Conservation (phyloP, 2,113 vertebrate species). For the Pungitius pungitius region DNA sequence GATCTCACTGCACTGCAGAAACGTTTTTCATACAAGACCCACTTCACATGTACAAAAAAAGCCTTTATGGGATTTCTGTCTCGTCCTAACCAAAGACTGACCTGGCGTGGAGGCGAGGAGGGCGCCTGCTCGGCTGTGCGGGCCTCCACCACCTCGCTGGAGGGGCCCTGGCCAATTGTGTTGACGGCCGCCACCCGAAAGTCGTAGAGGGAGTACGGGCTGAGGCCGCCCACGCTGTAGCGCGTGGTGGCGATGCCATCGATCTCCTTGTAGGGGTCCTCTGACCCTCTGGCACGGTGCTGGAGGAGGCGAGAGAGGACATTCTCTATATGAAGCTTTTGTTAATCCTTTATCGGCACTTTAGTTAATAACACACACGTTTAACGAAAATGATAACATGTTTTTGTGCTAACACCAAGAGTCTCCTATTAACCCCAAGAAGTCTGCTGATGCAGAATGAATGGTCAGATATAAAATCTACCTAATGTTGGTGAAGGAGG, state of each 20-base stretch:
- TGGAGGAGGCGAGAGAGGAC: constrained; percentile 61
- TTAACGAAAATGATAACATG: too few relatives aligned
- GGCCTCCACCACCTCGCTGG: constrained; percentile 91
- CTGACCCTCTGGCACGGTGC: constrained; percentile 90
- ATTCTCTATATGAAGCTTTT: too few relatives aligned
- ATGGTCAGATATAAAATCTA: background rate
- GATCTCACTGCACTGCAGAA: background rate
- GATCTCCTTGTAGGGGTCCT: constrained; percentile 95
- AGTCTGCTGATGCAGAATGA: background rate
- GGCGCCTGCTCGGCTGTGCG: constrained; percentile 97
- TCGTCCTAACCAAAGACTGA: constrained; percentile 70
- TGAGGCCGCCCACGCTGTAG: constrained; percentile 96
- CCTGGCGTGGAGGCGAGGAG: constrained; percentile 93
- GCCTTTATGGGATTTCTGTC: background rate
- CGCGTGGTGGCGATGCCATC: constrained; percentile 97
- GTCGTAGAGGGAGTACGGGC: constrained; percentile 97
- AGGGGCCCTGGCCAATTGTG: constrained; percentile 93
- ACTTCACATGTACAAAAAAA: background rate
- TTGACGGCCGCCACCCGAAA: constrained; percentile 96
- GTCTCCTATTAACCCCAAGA: background rate
- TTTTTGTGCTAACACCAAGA: background rate
- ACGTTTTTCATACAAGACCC: background rate
- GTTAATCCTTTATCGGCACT: too few relatives aligned
- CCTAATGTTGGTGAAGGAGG: constrained; percentile 1
- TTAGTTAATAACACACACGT: too few relatives aligned